Evolutionary conservation across 2,797 vertebrate genomes (phyloP).

Genomic region (Poecilia picta): DNA sequence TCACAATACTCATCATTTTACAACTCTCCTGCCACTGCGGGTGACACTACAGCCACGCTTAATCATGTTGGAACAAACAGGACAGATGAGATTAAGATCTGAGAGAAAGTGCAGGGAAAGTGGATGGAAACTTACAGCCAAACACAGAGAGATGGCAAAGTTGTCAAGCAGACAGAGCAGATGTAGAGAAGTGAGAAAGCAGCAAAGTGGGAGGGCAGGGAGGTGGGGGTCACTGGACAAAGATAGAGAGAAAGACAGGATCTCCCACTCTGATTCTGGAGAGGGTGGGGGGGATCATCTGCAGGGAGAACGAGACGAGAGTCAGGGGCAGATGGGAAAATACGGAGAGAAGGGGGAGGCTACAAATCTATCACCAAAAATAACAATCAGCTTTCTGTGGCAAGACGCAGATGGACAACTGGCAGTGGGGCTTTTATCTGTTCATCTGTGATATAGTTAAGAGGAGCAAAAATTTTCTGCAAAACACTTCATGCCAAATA

Average conservation of each 20-base stretch:
- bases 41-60: background rate
- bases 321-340: conserved; percentile 37
- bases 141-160: conserved; percentile 63
- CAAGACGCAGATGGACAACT: background rate
- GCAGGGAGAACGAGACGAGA: conserved; percentile 63
- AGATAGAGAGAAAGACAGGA: conserved; percentile 68
- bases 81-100: background rate
- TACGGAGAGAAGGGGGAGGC: conserved; percentile 7
- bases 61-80: background rate
- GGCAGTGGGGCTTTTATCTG: background rate
- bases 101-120: conserved; percentile 43
- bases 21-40: conserved; percentile 9
- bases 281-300: conserved; percentile 61
- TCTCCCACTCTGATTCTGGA: conserved; percentile 65
- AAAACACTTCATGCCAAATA: background rate
- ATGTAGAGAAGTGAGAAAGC: conserved; percentile 48
- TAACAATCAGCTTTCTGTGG: conserved; percentile 10
- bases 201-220: background rate
- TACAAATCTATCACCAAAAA: conserved; percentile 31
- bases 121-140: conserved; percentile 69
- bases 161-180: conserved; percentile 63
- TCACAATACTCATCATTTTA: conserved; percentile 37
- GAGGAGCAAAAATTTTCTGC: background rate
- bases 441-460: background rate
- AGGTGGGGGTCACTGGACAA: conserved; percentile 53